Conservation (phyloP, 2,797 vertebrate species). For the Aplochiton taeniatus region DNA sequence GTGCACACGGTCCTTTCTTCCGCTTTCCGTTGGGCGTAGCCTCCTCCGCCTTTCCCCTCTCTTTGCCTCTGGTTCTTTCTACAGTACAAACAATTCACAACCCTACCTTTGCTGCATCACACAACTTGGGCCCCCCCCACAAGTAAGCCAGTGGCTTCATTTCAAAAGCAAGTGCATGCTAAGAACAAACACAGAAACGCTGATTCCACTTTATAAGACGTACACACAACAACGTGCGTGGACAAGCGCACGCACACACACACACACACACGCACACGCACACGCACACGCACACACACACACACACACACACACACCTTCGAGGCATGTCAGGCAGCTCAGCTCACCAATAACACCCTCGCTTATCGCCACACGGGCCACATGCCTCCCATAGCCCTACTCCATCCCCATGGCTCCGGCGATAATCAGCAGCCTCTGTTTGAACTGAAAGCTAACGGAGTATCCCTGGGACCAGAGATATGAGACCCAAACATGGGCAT, state of each 20-base stretch:
- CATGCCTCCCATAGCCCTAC: conserved; percentile 40
- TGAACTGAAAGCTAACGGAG: conserved; percentile 53
- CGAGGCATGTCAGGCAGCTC: conserved; percentile 45
- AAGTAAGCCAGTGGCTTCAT: neutral
- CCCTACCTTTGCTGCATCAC: neutral
- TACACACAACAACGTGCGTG: neutral
- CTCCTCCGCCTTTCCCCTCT: neutral
- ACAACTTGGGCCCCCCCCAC: neutral
- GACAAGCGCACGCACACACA: neutral
- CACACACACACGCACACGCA: conserved; percentile 2
- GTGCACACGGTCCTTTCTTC: neutral
- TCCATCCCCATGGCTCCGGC: conserved; percentile 51
- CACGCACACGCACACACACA: conserved; percentile 22
- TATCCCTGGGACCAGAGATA: conserved; percentile 52
- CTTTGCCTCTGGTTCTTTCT: conserved; percentile 1
- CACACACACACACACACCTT: conserved; percentile 21
- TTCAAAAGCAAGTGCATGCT: neutral
- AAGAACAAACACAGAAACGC: no score
- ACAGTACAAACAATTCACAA: conserved; percentile 5
- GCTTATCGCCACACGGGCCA: conserved; percentile 60
- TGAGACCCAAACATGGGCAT: conserved; percentile 50
- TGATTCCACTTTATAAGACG: neutral
- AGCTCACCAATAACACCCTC: conserved; percentile 57
- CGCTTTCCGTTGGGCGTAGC: neutral
- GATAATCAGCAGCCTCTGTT: conserved; percentile 65